Conservation (phyloP, 2,113 vertebrate species). For the Origma solitaria region DNA sequence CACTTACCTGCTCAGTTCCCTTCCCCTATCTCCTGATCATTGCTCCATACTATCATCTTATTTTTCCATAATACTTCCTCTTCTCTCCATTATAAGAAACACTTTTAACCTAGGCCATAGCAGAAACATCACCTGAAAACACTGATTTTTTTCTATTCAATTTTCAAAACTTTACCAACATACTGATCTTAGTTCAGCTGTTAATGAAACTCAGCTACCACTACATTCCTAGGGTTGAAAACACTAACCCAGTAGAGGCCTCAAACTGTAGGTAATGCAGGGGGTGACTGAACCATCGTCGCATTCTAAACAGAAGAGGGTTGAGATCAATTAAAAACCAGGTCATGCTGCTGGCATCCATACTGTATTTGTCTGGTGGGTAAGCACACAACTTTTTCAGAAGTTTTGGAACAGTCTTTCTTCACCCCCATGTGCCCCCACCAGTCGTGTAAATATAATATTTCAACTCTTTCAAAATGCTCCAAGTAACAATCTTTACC, state of each 20-base stretch:
- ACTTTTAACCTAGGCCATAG: background rate
- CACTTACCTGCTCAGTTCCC: background rate
- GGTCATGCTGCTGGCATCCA: background rate
- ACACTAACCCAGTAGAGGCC: rapidly evolving
- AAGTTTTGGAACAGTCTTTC: background rate
- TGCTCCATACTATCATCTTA: background rate
- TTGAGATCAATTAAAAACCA: background rate
- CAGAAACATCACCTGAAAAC: background rate
- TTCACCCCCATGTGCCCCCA: background rate
- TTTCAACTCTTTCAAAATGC: background rate
- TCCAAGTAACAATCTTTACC: background rate
- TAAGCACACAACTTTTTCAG: background rate
- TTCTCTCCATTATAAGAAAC: background rate
- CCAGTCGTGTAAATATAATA: background rate
- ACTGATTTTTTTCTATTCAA: rapidly evolving
- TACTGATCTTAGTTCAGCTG: background rate
- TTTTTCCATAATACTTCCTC: background rate
- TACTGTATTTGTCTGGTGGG: background rate
- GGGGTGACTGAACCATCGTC: background rate
- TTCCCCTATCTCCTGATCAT: background rate
- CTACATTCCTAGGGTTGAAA: background rate
- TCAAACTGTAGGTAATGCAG: background rate
- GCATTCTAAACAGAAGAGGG: background rate
- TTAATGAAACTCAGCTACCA: background rate
- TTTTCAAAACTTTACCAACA: background rate